A percentile compares a stretch with the other conserved stretches of the same genome.
phyloP scores from a whole-genome alignment of 2,797 vertebrate genomes.

The Sebastes itinus region DNA sequence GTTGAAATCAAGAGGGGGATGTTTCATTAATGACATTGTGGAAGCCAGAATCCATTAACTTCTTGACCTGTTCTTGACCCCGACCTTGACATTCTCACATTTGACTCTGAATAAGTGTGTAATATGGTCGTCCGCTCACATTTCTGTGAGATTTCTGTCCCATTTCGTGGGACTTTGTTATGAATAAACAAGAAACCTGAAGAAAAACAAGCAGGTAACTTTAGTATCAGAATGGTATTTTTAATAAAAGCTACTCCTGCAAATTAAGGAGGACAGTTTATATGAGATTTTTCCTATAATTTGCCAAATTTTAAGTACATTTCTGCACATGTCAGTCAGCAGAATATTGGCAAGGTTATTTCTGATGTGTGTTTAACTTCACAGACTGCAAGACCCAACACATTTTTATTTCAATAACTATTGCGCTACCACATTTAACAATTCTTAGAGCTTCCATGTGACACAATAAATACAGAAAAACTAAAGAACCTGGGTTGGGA shows the following conservation, averaged over 20 bases:
- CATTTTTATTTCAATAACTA: background rate
- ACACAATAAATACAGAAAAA: conserved; percentile 23
- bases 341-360: background rate
- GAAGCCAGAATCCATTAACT: background rate
- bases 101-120: background rate
- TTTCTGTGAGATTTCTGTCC: background rate
- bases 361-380: background rate
- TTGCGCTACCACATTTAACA: conserved; percentile 2
- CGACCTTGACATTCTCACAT: background rate
- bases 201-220: background rate
- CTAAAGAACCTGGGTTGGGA: conserved; percentile 30
- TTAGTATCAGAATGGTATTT: background rate
- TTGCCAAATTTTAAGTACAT: background rate
- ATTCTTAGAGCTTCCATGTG: conserved; percentile 15
- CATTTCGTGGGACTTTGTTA: too few species aligned
- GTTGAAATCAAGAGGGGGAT: background rate
- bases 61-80: background rate
- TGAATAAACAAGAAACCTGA: background rate
- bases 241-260: background rate
- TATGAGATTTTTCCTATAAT: background rate
- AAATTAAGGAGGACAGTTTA: background rate
- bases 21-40: background rate
- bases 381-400: background rate
- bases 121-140: background rate
- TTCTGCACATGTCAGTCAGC: background rate